Conservation (phyloP, 2,797 vertebrate species). For the Chaunax sp. region DNA sequence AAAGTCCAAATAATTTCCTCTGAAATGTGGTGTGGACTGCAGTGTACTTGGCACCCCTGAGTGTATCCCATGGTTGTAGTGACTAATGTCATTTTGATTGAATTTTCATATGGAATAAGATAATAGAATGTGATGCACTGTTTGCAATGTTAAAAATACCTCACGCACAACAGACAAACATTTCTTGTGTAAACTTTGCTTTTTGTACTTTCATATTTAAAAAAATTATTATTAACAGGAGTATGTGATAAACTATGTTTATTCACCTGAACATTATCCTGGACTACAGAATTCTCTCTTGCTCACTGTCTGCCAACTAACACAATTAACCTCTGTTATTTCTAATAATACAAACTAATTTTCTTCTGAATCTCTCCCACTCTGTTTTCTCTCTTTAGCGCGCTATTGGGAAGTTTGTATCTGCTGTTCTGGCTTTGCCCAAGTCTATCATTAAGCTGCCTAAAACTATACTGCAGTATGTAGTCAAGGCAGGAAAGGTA, state of each 20-base stretch:
- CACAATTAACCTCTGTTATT: slow-evolving; percentile 18
- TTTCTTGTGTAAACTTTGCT: slow-evolving; percentile 2
- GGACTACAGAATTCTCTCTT: neutral
- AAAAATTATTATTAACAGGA: too few relatives aligned
- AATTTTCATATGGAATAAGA: too few relatives aligned
- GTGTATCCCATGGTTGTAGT: neutral
- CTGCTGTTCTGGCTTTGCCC: slow-evolving; percentile 98
- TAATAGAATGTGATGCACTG: too few relatives aligned
- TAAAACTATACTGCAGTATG: slow-evolving; percentile 98
- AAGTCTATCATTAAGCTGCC: slow-evolving; percentile 99
- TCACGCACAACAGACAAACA: neutral
- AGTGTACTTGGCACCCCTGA: neutral
- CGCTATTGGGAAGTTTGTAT: slow-evolving; percentile 99
- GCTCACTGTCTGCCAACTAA: slow-evolving; percentile 9
- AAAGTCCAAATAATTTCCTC: neutral
- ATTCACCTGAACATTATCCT: neutral
- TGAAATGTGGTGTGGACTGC: neutral
- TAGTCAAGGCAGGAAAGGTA: slow-evolving; percentile 99
- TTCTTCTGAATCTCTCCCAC: slow-evolving; percentile 73
- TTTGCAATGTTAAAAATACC: neutral
- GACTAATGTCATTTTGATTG: neutral
- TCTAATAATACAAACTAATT: slow-evolving; percentile 25
- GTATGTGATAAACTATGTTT: too few relatives aligned
- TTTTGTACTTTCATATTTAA: neutral
- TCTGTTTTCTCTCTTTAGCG: slow-evolving; percentile 91